Base-by-base conservation (phyloP, 2,888 invertebrate species). In the Lasioglossum lativentre region DNA sequence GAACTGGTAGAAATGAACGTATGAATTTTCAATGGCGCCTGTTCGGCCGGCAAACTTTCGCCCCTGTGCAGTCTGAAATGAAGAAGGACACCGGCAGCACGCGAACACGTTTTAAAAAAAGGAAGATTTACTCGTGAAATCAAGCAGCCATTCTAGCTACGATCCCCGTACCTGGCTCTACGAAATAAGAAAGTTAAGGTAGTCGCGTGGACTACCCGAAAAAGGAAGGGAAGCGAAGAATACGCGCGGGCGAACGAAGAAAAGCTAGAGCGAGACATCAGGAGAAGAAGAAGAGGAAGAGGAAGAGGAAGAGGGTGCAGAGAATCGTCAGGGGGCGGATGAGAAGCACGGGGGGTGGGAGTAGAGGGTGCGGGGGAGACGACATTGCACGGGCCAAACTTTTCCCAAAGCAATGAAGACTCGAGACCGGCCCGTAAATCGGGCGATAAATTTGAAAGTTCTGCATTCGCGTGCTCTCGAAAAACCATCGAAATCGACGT, bases 371-470 rank as follows among this genome's bases (percentile, higher is more conserved):
- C 63, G n/a, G 72, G 52, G 38, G 82, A 80, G 85, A 85, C 78
- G 86, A 79, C 89, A 63, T 76, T 68, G 72, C 73, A 75, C 78
- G 83, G 56, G 78, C 74, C 66, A 73, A 89, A 88, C 80, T 90
- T 90, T 89, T 38, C 77, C 52, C 63, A 73, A 72, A 75, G 86
- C 85, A 82, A 85, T 82, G 82, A 82, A 82, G 85, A 70, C 75
- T 75, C 79, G 68, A 82, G 88, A 77, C 82, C 78, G 70, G 76
- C 45, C 70, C 82, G 83, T 90, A 90, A 90, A 88, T 89, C 90
- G 90, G 76, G 47, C 89, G 85, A 90, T 90, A 90, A 90, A 90
- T 90, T 89, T 87, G 59, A 86, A 90, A 90, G 85, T 89, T 90
- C 85, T 78, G 80, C 82, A 83, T 81, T 75, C 71, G 84, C 79